These are phyloP conservation scores for Kryptopterus vitreolus DNA, from an alignment of 2,797 vertebrate genomes.

Conservation along the genomic window DNA sequence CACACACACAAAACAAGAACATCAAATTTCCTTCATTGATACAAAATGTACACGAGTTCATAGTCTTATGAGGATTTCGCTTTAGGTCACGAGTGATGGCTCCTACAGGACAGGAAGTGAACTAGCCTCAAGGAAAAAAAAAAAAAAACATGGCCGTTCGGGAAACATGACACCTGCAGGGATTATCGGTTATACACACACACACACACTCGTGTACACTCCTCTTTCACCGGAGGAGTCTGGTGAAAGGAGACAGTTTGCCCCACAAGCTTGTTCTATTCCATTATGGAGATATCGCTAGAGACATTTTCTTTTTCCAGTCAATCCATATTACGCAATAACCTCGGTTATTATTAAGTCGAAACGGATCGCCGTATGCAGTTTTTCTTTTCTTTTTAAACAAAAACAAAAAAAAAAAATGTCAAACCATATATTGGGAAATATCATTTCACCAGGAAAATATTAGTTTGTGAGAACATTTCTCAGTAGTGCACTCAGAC, in stretches of 20 bases:
- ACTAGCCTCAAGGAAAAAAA: conserved; percentile 6
- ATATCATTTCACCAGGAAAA: conserved; percentile 12
- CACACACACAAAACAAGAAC: conserved; percentile 63
- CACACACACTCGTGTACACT: conserved; percentile 6
- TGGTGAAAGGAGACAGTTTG: not conserved
- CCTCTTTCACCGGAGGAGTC: conserved; percentile 8
- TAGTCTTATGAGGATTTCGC: conserved; percentile 64
- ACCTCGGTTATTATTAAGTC: conserved; percentile 22
- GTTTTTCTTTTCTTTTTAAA: too few relatives aligned
- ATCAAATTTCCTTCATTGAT: conserved; percentile 64
- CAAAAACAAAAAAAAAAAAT: not conserved
- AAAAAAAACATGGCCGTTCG: not conserved
- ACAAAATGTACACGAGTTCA: conserved; percentile 75
- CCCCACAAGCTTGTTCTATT: conserved; percentile 12
- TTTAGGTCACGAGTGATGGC: conserved; percentile 37
- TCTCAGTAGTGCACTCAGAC: conserved; percentile 30
- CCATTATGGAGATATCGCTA: conserved; percentile 9
- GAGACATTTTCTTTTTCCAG: conserved; percentile 2
- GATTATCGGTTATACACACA: not conserved
- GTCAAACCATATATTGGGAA: conserved; percentile 13
- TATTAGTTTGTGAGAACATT: conserved; percentile 26
- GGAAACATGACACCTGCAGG: conserved; percentile 16
- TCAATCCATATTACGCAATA: conserved; percentile 16
- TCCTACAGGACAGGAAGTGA: conserved; percentile 24
- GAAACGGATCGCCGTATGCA: conserved; percentile 6